A percentile compares a stretch with the other conserved stretches of the same genome.
These are phyloP conservation scores for Chionodraco myersi DNA, from an alignment of 2,113 vertebrate species.

Conservation along the genomic window DNA sequence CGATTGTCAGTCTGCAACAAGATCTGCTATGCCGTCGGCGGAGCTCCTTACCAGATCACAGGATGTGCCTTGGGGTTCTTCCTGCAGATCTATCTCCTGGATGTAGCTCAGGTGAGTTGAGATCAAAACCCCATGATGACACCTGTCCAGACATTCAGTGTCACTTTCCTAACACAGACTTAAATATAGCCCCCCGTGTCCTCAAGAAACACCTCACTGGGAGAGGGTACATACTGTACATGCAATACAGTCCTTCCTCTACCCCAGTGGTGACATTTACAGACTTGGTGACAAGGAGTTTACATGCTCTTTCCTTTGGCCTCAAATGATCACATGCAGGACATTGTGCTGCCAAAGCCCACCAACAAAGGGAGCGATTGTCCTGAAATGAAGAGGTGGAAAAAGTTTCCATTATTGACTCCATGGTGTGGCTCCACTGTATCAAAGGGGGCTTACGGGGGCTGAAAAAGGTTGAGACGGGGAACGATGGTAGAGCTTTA, in stretches of 20 bases:
- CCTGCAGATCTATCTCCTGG: conserved; percentile 95
- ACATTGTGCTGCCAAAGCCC: conserved; percentile 21
- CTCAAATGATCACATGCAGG: conserved; percentile 18
- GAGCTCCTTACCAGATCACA: conserved; percentile 96
- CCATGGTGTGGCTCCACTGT: conserved; percentile 18
- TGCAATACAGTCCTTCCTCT: neutral
- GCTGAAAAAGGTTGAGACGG: conserved; percentile 13
- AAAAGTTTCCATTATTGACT: conserved; percentile 47
- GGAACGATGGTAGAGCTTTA: conserved; percentile 44
- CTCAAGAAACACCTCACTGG: neutral
- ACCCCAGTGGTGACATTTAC: neutral
- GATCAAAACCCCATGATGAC: conserved; percentile 2
- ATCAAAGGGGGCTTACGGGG: conserved; percentile 44
- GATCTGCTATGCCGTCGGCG: conserved; percentile 93
- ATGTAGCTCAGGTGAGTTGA: conserved; percentile 91
- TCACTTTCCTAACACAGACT: neutral
- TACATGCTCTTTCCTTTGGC: neutral
- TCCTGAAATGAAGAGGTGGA: conserved; percentile 48
- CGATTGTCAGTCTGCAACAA: conserved; percentile 91
- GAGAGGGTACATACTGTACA: neutral
- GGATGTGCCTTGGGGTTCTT: conserved; percentile 96
- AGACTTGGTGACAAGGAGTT: neutral
- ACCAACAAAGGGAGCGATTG: conserved; percentile 50
- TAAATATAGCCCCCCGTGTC: conserved; percentile 12
- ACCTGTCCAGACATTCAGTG: neutral